Conservation (phyloP, 2,888 invertebrate species). For the Cacoxenus indagator region DNA sequence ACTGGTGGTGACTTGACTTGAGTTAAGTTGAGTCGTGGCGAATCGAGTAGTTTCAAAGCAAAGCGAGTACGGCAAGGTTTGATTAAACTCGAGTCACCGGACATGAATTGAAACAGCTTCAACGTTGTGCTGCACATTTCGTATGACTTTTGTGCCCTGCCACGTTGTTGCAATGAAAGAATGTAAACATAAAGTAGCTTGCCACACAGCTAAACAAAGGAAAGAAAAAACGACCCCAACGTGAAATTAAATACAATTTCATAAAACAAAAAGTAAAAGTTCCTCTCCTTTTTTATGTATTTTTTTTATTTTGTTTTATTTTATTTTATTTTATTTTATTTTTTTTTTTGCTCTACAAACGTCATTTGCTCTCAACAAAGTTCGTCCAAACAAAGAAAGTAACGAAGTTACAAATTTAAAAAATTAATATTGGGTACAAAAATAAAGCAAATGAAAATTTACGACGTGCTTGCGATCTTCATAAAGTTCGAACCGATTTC, state of each 20-base stretch:
- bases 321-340: neutral
- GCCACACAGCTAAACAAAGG: slow-evolving; percentile 34
- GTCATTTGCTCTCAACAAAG: neutral
- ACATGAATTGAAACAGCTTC: neutral
- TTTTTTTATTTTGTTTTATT: too few species aligned
- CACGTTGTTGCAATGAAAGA: slow-evolving; percentile 14
- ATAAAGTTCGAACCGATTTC: slow-evolving; percentile 38
- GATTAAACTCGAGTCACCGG: neutral
- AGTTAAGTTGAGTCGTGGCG: too few species aligned
- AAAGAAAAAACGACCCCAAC: neutral
- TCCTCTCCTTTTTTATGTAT: slow-evolving; percentile 9
- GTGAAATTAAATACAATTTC: slow-evolving; percentile 17
- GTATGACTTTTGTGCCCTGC: slow-evolving; percentile 23
- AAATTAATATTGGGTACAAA: slow-evolving; percentile 44
- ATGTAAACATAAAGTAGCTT: slow-evolving; percentile 37
- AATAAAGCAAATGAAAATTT: slow-evolving; percentile 63
- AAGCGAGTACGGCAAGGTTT: neutral
- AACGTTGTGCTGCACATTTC: neutral
- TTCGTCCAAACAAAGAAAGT: slow-evolving; percentile 40
- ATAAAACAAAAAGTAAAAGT: slow-evolving; percentile 50
- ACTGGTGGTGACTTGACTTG: neutral
- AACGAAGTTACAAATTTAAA: slow-evolving; percentile 14
- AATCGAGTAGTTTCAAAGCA: too few species aligned
- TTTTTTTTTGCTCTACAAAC: neutral
- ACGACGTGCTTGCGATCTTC: slow-evolving; percentile 56